Base-by-base conservation (phyloP, 2,797 vertebrate species). In the Anniella stebbinsi region DNA sequence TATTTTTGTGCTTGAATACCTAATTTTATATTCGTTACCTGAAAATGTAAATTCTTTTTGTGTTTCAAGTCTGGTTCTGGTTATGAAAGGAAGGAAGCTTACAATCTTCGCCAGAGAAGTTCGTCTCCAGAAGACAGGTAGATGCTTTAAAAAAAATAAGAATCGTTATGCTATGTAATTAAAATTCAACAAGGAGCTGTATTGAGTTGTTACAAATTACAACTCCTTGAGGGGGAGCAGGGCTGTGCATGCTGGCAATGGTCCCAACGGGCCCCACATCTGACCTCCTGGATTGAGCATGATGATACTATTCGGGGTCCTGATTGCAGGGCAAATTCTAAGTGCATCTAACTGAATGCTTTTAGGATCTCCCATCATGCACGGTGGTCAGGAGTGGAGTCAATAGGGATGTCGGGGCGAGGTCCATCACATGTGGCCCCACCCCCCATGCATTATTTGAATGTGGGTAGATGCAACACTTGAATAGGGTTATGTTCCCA, bases 81-180 rank as follows among this genome's bases (percentile, higher is more conserved):
- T 91, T 92, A 96, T 0, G 97, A 98, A 91, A 96, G 92, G 94
- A 96, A 92, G 81, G 97, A 97, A 80, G 94, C 92, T 91, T 92
- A 96, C 88, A 94, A 93, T 94, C 96, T 96, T n/a, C 92, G 84
- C 57, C 96, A 92, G 33, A 96, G 90, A 87, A 97, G 94, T 82
- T 95, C 96, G 51, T 97, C 98, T 93, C 97, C 98, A 87, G 97
- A 98, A 90, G 97, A 97, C 91, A 97, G 98, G 98, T 98, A 97
- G 83, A 86, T 82, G 15, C 70, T 86, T 84, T 87, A 90, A n/a
- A n/a, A n/a, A n/a, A n/a, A n/a, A 77, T 86, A 84, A 17, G 92
- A 17, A 72, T 1, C 23, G 91, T 33, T 41, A 76, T 2, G 38
- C 36, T 67, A 86, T 69, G 11, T 2, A 82, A 45, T 70, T 87